A percentile compares a stretch with the other conserved stretches of the same genome.
Conservation (phyloP, 2,888 invertebrate genomes). For the Tetramorium bicarinatum region DNA sequence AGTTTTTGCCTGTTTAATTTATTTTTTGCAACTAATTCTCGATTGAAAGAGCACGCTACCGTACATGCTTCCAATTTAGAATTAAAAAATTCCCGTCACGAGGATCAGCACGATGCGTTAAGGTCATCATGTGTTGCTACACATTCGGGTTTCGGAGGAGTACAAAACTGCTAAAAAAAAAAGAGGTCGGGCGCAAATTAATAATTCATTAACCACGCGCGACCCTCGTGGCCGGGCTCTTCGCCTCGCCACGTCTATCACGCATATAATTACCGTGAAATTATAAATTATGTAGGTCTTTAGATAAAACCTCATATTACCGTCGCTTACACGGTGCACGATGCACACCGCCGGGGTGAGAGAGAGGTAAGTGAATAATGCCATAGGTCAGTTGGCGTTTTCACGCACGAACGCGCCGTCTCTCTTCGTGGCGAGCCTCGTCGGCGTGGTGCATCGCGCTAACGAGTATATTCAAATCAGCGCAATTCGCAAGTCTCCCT, state of each 20-base stretch:
- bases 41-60: background rate
- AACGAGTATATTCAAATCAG: constrained; percentile 36
- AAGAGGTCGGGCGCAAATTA: constrained; percentile 8
- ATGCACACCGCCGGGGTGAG: constrained; percentile 46
- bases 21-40: background rate
- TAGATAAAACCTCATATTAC: constrained; percentile 59
- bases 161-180: constrained; percentile 9
- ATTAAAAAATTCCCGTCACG: constrained; percentile 2
- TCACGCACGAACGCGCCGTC: constrained; percentile 60
- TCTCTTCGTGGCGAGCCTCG: constrained; percentile 34
- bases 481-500: constrained; percentile 7
- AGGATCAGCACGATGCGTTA: constrained; percentile 11
- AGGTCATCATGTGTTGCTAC: constrained; percentile 19
- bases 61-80: background rate
- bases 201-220: constrained; percentile 39
- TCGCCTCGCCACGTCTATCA: constrained; percentile 10
- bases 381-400: constrained; percentile 74
- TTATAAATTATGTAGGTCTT: constrained; percentile 63
- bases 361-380: constrained; percentile 70
- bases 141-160: constrained; percentile 22
- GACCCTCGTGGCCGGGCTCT: background rate
- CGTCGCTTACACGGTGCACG: constrained; percentile 37
- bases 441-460: background rate
- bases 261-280: constrained; percentile 41
- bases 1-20: background rate